Conservation (phyloP, 1,140 invertebrate genomes). For the Harpegnathos saltator region DNA sequence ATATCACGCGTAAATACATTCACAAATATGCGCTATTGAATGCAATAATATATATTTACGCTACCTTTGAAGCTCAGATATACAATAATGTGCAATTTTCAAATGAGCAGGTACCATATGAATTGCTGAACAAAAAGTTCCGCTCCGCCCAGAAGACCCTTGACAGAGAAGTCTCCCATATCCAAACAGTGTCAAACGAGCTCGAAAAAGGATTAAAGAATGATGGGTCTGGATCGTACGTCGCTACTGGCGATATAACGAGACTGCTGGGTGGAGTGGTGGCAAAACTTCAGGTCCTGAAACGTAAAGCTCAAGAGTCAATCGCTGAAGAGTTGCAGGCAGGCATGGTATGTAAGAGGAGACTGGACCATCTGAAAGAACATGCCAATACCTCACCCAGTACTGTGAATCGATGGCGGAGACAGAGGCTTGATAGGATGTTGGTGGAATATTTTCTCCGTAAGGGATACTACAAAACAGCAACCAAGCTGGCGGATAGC, state of each 20-base stretch:
- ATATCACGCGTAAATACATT: no score
- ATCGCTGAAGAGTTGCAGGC: slow-evolving; percentile 96
- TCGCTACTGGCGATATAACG: slow-evolving; percentile 90
- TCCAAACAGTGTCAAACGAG: slow-evolving; percentile 92
- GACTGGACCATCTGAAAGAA: slow-evolving; percentile 97
- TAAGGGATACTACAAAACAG: slow-evolving; percentile 97
- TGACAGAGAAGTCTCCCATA: slow-evolving; percentile 96
- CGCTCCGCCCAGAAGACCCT: slow-evolving; percentile 96
- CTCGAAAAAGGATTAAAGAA: slow-evolving; percentile 91
- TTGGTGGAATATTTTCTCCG: slow-evolving; percentile 98
- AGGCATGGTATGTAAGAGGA: slow-evolving; percentile 93
- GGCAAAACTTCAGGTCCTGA: slow-evolving; percentile 95
- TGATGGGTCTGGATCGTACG: slow-evolving; percentile 83
- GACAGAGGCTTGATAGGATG: slow-evolving; percentile 96
- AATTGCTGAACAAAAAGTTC: slow-evolving; percentile 99
- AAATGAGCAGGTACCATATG: slow-evolving; percentile 95
- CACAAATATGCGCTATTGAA: no score
- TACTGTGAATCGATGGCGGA: slow-evolving; percentile 93
- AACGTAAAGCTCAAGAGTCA: slow-evolving; percentile 97
- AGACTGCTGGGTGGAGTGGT: slow-evolving; percentile 94
- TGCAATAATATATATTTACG: no score
- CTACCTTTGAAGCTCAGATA: neutral
- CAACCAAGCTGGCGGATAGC: slow-evolving; percentile 93
- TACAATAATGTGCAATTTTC: neutral
- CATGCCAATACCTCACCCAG: slow-evolving; percentile 87